phyloP scores from a whole-genome alignment of 2,113 vertebrate genomes.

The Miniopterus natalensis region DNA sequence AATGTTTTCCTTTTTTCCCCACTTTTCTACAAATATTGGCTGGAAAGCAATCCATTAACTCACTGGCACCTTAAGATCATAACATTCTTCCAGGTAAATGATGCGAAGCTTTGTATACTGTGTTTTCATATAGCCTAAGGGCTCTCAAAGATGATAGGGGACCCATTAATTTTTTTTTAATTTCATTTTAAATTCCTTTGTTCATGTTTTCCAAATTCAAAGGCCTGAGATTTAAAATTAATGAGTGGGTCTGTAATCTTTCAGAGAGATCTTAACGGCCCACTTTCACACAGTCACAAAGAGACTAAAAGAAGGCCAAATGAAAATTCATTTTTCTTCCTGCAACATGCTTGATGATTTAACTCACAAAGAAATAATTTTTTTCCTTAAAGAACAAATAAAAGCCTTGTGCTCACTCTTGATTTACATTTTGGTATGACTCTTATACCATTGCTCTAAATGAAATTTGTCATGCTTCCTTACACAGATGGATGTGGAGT shows the following conservation, averaged over 20 bases:
- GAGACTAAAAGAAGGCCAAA: background rate
- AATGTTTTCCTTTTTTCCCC: background rate
- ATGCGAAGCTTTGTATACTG: background rate
- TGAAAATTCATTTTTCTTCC: slow-evolving; percentile 50
- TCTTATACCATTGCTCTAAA: background rate
- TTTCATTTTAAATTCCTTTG: slow-evolving; percentile 30
- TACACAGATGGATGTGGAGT: slow-evolving; percentile 53
- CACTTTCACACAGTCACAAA: background rate
- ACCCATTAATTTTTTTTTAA: background rate
- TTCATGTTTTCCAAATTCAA: slow-evolving; percentile 56
- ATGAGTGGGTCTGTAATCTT: slow-evolving; percentile 64
- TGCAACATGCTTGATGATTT: slow-evolving; percentile 11
- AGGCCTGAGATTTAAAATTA: slow-evolving; percentile 46
- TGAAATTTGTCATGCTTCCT: slow-evolving; percentile 66
- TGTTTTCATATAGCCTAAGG: background rate
- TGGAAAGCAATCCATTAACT: slow-evolving; percentile 25
- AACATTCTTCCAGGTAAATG: slow-evolving; percentile 55
- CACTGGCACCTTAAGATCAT: slow-evolving; percentile 37
- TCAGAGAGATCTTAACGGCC: slow-evolving; percentile 38
- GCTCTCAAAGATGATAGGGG: background rate
- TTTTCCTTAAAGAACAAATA: slow-evolving; percentile 64
- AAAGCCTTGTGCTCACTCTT: slow-evolving; percentile 64
- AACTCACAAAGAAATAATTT: slow-evolving; percentile 16
- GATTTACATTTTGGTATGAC: slow-evolving; percentile 48
- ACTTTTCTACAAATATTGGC: slow-evolving; percentile 50